phyloP scores from a whole-genome alignment of 2,888 invertebrate species.

The Phengaris arion region DNA sequence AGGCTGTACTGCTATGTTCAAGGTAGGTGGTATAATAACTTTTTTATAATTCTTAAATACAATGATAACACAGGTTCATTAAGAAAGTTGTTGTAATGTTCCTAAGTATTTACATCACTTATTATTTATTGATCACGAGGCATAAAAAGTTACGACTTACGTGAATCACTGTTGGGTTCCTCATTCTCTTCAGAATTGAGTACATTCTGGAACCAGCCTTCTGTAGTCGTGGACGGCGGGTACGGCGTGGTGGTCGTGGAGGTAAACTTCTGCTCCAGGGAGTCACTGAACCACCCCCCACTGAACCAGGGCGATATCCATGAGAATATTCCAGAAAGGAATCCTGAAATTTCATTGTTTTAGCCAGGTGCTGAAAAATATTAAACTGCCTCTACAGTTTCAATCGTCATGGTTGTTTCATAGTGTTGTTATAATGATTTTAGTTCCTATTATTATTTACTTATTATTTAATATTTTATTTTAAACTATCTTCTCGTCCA shows the following conservation, averaged over 20 bases:
- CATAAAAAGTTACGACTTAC: conserved; percentile 16
- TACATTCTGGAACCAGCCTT: conserved; percentile 66
- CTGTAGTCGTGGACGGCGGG: conserved; percentile 50
- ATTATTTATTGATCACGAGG: conserved; percentile 37
- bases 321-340: conserved; percentile 59
- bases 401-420: not conserved
- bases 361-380: not conserved
- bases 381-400: too few species aligned
- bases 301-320: conserved; percentile 74
- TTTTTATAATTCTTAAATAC: too few species aligned
- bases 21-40: too few species aligned
- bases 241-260: conserved; percentile 41
- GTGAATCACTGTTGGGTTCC: conserved; percentile 42
- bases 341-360: conserved; percentile 46
- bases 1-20: too few species aligned
- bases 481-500: too few species aligned
- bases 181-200: conserved; percentile 65
- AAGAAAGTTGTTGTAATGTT: too few species aligned
- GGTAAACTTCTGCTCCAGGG: conserved; percentile 46
- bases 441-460: too few species aligned
- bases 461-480: too few species aligned
- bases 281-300: conserved; percentile 39
- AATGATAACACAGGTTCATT: too few species aligned
- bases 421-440: not conserved
- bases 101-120: too few species aligned